Evolutionary conservation across 2,888 invertebrate genomes (phyloP).

Genomic region (Mermis nigrescens): DNA sequence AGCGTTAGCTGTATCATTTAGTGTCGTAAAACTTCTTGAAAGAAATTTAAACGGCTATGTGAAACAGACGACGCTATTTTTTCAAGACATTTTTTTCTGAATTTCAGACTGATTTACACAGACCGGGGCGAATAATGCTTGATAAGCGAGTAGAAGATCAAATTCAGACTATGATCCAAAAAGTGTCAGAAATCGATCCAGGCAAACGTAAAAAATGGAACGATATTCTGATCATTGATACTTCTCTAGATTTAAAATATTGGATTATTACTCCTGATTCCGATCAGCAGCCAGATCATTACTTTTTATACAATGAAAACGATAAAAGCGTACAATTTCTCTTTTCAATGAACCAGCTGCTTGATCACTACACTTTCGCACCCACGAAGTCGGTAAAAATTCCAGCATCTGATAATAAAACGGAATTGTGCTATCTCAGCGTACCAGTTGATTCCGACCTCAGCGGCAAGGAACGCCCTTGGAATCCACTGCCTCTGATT

Average conservation of each 20-base stretch:
- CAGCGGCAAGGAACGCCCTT: not conserved
- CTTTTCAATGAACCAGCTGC: not conserved
- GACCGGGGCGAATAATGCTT: not conserved
- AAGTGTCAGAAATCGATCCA: too few species aligned
- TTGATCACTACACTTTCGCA: not conserved
- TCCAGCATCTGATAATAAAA: not conserved
- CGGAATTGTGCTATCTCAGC: not conserved
- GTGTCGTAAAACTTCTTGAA: too few species aligned
- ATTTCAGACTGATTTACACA: not conserved
- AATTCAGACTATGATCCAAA: too few species aligned
- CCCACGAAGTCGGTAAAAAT: not conserved
- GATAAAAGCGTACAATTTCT: not conserved
- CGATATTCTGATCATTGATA: not conserved
- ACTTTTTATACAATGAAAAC: not conserved
- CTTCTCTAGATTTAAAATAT: not conserved
- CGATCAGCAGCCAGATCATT: not conserved
- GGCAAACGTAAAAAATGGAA: not conserved
- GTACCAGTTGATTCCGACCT: not conserved
- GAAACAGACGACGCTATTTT: too few species aligned
- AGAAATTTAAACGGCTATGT: too few species aligned
- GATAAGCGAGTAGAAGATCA: not conserved
- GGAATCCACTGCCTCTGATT: conserved; percentile 2
- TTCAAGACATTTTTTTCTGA: too few species aligned
- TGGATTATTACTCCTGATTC: not conserved
- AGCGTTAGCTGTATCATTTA: too few species aligned